Evolutionary conservation across 2,888 invertebrate genomes (phyloP).

Genomic region (Periphyllus acericola): DNA sequence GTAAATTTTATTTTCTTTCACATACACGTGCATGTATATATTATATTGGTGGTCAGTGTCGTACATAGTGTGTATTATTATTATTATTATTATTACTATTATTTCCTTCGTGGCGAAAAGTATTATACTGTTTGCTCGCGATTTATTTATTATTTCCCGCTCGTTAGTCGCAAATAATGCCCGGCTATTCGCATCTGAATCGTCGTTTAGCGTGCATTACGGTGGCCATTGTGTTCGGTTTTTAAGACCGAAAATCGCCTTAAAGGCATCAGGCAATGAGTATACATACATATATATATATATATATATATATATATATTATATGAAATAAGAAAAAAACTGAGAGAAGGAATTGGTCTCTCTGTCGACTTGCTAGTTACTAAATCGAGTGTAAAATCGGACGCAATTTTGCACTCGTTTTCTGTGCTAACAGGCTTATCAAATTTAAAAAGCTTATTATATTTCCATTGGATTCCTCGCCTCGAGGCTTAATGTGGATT

Average conservation of each 20-base stretch:
- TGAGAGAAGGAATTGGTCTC: not conserved
- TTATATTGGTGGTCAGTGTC: slow-evolving; percentile 29
- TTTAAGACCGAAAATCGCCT: slow-evolving; percentile 57
- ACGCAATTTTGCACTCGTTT: slow-evolving; percentile 46
- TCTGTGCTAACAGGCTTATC: slow-evolving; percentile 58
- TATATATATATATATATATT: not conserved
- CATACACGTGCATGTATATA: not conserved
- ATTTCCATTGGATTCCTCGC: slow-evolving; percentile 34
- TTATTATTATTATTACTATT: slow-evolving; percentile 5
- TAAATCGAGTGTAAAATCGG: slow-evolving; percentile 60
- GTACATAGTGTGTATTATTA: not conserved
- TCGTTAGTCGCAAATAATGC: slow-evolving; percentile 50
- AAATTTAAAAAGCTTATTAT: slow-evolving; percentile 58
- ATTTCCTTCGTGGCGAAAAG: not conserved
- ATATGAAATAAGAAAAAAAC: not conserved
- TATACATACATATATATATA: not conserved
- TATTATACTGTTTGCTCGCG: slow-evolving; percentile 8
- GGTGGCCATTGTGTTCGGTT: slow-evolving; percentile 14
- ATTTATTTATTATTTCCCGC: slow-evolving; percentile 52
- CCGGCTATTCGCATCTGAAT: slow-evolving; percentile 8
- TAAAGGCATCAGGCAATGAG: slow-evolving; percentile 30
- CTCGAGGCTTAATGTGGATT: slow-evolving; percentile 43
- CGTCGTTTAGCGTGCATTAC: slow-evolving; percentile 37
- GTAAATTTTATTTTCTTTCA: slow-evolving; percentile 20
- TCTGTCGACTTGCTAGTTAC: slow-evolving; percentile 36